phyloP scores from a whole-genome alignment of 1,140 invertebrate species.

The Zaprionus camerounensis region DNA sequence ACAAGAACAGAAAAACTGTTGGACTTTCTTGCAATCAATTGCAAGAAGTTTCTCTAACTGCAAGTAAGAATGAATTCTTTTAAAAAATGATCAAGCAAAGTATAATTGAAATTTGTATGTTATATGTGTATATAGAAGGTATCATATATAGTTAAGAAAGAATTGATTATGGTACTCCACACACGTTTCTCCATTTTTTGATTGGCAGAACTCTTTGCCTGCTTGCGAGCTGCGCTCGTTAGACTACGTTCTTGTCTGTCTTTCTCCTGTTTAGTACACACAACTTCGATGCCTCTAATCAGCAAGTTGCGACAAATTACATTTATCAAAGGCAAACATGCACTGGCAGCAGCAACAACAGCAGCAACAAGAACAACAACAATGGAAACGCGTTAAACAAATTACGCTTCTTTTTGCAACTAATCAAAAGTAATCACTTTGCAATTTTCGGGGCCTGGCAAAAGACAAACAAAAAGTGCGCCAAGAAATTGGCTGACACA shows the following conservation, averaged over 20 bases:
- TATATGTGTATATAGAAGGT: too few species aligned
- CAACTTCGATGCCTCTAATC: conserved; percentile 65
- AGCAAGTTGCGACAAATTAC: conserved; percentile 69
- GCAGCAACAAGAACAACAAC: conserved; percentile 19
- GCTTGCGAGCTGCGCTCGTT: conserved; percentile 40
- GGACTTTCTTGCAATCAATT: too few species aligned
- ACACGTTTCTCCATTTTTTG: not conserved
- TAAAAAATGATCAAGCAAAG: not conserved
- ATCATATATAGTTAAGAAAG: too few species aligned
- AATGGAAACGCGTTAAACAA: conserved; percentile 65
- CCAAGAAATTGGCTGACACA: conserved; percentile 61
- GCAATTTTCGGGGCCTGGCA: conserved; percentile 65
- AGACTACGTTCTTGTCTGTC: conserved; percentile 28
- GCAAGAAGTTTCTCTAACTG: too few species aligned
- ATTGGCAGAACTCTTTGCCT: not conserved
- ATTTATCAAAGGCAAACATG: conserved; percentile 71
- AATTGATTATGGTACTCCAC: not conserved
- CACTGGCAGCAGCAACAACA: conserved; percentile 15
- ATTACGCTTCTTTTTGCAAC: conserved; percentile 81
- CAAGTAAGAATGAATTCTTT: not conserved
- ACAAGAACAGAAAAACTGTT: not conserved
- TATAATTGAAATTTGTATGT: not conserved
- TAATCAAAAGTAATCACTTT: conserved; percentile 83
- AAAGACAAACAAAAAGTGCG: conserved; percentile 79
- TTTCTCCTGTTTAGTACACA: conserved; percentile 21